Conservation (phyloP, 35 echinoderm and acorn worm species). For the Apostichopus parvimensis region DNA sequence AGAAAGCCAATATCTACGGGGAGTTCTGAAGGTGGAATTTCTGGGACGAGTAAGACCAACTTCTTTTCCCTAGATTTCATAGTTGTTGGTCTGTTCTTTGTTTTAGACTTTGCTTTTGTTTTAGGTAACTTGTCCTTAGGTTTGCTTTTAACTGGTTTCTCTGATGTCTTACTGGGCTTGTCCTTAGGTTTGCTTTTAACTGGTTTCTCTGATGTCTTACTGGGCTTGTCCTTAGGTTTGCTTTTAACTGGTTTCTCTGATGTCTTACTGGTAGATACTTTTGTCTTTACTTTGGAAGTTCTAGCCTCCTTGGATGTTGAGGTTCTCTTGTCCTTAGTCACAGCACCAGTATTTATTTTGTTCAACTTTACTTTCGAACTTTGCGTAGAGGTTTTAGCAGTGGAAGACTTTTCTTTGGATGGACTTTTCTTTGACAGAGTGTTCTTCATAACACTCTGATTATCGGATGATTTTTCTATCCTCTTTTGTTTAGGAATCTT, state of each 20-base stretch:
- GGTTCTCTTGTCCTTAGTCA: neutral
- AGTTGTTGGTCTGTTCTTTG: neutral
- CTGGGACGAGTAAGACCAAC: conserved; percentile 6
- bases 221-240: too few species aligned
- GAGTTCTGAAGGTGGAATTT: neutral
- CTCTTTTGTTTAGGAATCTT: neutral
- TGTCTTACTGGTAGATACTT: too few species aligned
- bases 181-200: neutral
- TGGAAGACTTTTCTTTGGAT: neutral
- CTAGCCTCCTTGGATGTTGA: neutral
- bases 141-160: neutral
- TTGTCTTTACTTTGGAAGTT: too few species aligned
- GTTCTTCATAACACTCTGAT: neutral
- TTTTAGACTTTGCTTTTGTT: neutral
- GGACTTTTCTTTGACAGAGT: too few species aligned
- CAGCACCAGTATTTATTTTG: neutral
- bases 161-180: too few species aligned
- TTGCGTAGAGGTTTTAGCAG: neutral
- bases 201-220: too few species aligned
- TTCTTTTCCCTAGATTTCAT: conserved; percentile 12
- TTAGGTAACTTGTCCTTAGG: neutral
- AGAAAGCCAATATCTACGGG: neutral
- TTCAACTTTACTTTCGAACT: neutral
- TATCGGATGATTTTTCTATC: neutral
- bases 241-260: neutral